phyloP scores from a whole-genome alignment of 2,888 invertebrate species.

The Eilema depressum region DNA sequence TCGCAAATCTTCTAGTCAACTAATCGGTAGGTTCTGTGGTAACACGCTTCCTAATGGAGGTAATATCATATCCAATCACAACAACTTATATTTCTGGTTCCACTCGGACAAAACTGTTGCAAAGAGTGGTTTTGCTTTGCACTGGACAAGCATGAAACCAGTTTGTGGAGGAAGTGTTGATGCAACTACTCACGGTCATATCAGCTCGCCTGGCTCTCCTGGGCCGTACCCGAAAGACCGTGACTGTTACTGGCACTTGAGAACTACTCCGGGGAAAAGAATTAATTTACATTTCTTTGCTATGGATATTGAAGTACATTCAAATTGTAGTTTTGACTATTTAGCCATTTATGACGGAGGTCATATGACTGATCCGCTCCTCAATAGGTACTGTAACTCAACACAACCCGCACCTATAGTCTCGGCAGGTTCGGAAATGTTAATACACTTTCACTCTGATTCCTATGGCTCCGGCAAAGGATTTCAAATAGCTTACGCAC shows the following conservation, averaged over 20 bases:
- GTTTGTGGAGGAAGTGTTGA: conserved; percentile 90
- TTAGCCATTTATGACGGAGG: conserved; percentile 89
- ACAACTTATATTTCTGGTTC: conserved; percentile 93
- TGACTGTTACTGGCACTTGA: conserved; percentile 94
- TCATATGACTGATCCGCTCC: conserved; percentile 75
- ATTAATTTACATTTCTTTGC: conserved; percentile 94
- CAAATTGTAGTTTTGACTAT: conserved; percentile 92
- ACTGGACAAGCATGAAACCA: conserved; percentile 91
- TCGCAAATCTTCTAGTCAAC: conserved; percentile 89
- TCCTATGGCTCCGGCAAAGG: conserved; percentile 89
- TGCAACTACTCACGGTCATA: conserved; percentile 89
- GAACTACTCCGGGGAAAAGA: conserved; percentile 90
- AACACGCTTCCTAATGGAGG: conserved; percentile 89
- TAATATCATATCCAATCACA: conserved; percentile 91
- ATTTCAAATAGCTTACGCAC: conserved; percentile 94
- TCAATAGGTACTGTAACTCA: conserved; percentile 92
- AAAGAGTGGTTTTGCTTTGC: conserved; percentile 91
- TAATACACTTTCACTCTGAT: conserved; percentile 94
- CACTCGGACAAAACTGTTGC: conserved; percentile 90
- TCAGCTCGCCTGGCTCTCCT: conserved; percentile 96
- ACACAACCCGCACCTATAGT: conserved; percentile 91
- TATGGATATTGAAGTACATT: conserved; percentile 91
- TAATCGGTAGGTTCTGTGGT: conserved; percentile 94
- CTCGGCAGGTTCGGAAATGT: conserved; percentile 88
- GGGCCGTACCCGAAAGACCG: conserved; percentile 94